A percentile compares a stretch with the other conserved stretches of the same genome.
phyloP scores from a whole-genome alignment of 1,140 invertebrate genomes.

The Ips nitidus region DNA sequence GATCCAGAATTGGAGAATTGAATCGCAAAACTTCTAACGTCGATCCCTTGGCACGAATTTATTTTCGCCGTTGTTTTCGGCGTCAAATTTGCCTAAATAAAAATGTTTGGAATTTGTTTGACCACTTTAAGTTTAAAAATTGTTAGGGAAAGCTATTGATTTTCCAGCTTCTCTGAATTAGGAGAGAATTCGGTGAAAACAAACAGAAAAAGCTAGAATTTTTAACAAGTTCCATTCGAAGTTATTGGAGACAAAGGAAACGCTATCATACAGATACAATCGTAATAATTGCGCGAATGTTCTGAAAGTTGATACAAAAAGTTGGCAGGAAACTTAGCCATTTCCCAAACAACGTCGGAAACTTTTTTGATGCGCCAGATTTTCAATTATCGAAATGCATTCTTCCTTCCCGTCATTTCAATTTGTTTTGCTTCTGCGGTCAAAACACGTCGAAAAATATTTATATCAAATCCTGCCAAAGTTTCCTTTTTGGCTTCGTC shows the following conservation, averaged over 20 bases:
- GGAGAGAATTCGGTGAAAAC: neutral
- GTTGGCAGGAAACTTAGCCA: constrained; percentile 18
- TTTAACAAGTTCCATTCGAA: constrained; percentile 6
- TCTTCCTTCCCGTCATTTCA: constrained; percentile 19
- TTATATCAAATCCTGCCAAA: constrained; percentile 33
- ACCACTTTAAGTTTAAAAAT: neutral
- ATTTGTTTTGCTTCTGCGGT: constrained; percentile 24
- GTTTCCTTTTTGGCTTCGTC: constrained; percentile 12
- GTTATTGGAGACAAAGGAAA: constrained; percentile 3
- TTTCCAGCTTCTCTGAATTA: neutral
- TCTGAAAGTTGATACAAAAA: constrained; percentile 18
- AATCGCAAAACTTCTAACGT: neutral
- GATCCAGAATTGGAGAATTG: neutral
- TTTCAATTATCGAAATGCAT: constrained; percentile 36
- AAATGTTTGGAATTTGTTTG: neutral
- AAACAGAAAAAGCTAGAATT: neutral
- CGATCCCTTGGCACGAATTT: neutral
- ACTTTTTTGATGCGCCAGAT: constrained; percentile 21
- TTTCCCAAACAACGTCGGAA: constrained; percentile 22
- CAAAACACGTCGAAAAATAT: constrained; percentile 32
- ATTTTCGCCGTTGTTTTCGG: neutral
- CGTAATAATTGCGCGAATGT: constrained; percentile 18
- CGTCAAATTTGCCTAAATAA: neutral
- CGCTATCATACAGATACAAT: constrained; percentile 27
- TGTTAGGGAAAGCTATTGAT: neutral